phyloP scores from a whole-genome alignment of 2,888 invertebrate species.

The Tetanocera ferruginea region DNA sequence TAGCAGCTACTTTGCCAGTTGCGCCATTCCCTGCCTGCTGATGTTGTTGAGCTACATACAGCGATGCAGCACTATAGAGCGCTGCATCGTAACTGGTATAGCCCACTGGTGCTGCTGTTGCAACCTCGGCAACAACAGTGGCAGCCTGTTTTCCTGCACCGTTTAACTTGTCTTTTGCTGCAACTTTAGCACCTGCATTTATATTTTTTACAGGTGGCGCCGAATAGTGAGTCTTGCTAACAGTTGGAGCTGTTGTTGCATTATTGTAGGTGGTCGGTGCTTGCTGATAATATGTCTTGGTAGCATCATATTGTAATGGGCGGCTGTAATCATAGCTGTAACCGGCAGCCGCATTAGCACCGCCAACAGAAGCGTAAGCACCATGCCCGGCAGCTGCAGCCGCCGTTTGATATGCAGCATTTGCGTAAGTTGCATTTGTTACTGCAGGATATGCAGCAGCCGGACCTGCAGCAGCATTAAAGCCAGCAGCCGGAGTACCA shows the following conservation, averaged over 20 bases:
- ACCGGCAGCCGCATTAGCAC: slow-evolving; percentile 80
- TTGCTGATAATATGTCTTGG: slow-evolving; percentile 88
- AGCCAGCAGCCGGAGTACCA: slow-evolving; percentile 84
- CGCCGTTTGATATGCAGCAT: slow-evolving; percentile 86
- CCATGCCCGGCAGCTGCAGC: slow-evolving; percentile 72
- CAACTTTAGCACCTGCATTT: slow-evolving; percentile 72
- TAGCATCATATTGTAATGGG: slow-evolving; percentile 82
- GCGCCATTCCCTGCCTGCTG: slow-evolving; percentile 65
- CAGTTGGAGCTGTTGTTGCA: slow-evolving; percentile 64
- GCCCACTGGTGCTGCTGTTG: slow-evolving; percentile 77
- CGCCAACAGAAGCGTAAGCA: slow-evolving; percentile 72
- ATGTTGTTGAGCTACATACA: slow-evolving; percentile 90
- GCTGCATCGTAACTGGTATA: slow-evolving; percentile 95
- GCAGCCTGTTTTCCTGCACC: slow-evolving; percentile 53
- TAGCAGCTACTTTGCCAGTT: slow-evolving; percentile 52
- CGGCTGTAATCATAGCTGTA: slow-evolving; percentile 76
- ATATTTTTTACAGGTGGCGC: slow-evolving; percentile 78
- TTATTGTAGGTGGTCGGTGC: slow-evolving; percentile 72
- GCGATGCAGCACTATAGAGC: slow-evolving; percentile 93
- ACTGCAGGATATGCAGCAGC: slow-evolving; percentile 64
- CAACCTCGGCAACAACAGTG: slow-evolving; percentile 64
- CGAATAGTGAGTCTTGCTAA: slow-evolving; percentile 69
- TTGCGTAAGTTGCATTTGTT: slow-evolving; percentile 81
- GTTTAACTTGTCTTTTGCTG: slow-evolving; percentile 63
- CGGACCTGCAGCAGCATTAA: slow-evolving; percentile 73